Evolutionary conservation across 2,113 vertebrate genomes (phyloP).

Genomic region (Pantherophis guttatus): DNA sequence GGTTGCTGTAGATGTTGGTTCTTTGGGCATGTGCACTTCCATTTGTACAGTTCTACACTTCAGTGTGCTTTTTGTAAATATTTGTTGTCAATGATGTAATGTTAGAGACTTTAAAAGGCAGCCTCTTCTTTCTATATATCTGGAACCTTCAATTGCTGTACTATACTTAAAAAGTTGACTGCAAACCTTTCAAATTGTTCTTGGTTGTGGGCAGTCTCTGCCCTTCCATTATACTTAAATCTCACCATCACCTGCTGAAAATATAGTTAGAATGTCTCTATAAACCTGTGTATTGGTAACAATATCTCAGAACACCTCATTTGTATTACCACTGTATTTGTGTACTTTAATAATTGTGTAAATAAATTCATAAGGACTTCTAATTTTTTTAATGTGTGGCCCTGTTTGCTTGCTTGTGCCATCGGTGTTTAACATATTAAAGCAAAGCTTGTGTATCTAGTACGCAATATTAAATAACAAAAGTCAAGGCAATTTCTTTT

Average conservation of each 20-base stretch:
- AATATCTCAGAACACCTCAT: slow-evolving; percentile 70
- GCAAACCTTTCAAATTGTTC: slow-evolving; percentile 57
- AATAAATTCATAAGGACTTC: slow-evolving; percentile 91
- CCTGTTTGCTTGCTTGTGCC: neutral
- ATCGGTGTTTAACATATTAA: neutral
- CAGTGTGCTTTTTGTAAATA: slow-evolving; percentile 65
- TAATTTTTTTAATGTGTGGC: slow-evolving; percentile 53
- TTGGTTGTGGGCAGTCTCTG: slow-evolving; percentile 46
- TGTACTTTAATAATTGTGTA: slow-evolving; percentile 91
- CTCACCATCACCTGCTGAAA: slow-evolving; percentile 44
- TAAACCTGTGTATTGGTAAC: slow-evolving; percentile 70
- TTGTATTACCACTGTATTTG: slow-evolving; percentile 87
- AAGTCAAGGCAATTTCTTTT: neutral
- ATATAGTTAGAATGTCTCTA: slow-evolving; percentile 48
- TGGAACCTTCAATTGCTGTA: slow-evolving; percentile 59
- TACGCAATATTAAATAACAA: neutral
- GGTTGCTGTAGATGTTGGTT: slow-evolving; percentile 44
- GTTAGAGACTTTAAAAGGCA: slow-evolving; percentile 53
- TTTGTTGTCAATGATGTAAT: slow-evolving; percentile 48
- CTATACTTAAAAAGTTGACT: slow-evolving; percentile 60
- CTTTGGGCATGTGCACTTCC: slow-evolving; percentile 57
- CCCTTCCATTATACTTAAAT: slow-evolving; percentile 56
- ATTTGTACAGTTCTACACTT: slow-evolving; percentile 50
- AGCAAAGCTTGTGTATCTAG: neutral
- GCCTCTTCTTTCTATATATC: slow-evolving; percentile 57